phyloP scores from a whole-genome alignment of 2,888 invertebrate species.

The Synanthedon andrenaeformis region DNA sequence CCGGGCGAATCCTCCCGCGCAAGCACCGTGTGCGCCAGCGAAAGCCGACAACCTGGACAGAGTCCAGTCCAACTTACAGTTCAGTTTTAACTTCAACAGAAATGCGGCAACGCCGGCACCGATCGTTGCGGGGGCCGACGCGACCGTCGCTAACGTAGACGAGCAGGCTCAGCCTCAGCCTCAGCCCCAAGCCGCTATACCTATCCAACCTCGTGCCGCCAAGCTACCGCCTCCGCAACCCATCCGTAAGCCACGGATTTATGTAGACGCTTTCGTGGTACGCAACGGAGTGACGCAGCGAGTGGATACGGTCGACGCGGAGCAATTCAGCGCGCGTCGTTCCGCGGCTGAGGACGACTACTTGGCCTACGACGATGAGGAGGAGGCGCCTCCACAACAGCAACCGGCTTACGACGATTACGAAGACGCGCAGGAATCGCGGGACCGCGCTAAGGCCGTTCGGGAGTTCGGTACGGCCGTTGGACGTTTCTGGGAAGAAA shows the following conservation, averaged over 20 bases:
- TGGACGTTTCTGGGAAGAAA: constrained; percentile 54
- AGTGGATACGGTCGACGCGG: constrained; percentile 49
- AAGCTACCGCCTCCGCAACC: constrained; percentile 33
- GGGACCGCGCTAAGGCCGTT: constrained; percentile 40
- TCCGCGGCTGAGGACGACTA: constrained; percentile 35
- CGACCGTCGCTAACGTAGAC: constrained; percentile 17
- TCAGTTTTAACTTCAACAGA: constrained; percentile 54
- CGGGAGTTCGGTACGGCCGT: constrained; percentile 49
- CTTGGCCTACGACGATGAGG: constrained; percentile 37
- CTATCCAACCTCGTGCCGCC: constrained; percentile 50
- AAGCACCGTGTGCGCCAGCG: constrained; percentile 23
- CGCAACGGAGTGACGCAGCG: constrained; percentile 51
- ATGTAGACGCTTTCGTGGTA: constrained; percentile 58
- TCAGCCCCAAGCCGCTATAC: constrained; percentile 26
- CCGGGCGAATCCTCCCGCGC: constrained; percentile 47
- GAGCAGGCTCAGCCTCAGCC: constrained; percentile 11
- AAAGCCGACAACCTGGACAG: constrained; percentile 42
- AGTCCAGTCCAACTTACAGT: constrained; percentile 48
- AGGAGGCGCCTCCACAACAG: constrained; percentile 13
- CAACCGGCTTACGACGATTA: constrained; percentile 43
- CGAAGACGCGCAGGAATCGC: constrained; percentile 52
- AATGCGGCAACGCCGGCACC: constrained; percentile 26
- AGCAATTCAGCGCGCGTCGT: constrained; percentile 20
- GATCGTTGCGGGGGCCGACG: constrained; percentile 11
- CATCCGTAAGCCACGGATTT: constrained; percentile 48